phyloP scores from a whole-genome alignment of 2,888 invertebrate genomes.

The Phengaris arion region DNA sequence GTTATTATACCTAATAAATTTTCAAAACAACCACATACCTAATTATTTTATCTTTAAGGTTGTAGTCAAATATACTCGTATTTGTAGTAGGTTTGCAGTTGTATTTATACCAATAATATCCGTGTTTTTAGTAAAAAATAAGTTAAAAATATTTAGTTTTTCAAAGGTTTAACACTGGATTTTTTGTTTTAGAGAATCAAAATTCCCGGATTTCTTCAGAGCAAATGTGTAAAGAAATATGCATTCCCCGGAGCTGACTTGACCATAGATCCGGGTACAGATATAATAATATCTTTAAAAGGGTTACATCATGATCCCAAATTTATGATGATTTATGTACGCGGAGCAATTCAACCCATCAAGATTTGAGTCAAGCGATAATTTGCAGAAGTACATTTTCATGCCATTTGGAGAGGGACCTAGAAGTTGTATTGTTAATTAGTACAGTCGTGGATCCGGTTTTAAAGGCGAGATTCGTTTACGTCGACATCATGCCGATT shows the following conservation, averaged over 20 bases:
- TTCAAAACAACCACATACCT: background rate
- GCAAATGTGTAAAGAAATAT: slow-evolving; percentile 61
- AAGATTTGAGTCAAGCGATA: slow-evolving; percentile 54
- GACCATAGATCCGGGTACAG: slow-evolving; percentile 59
- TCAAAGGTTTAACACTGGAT: too few relatives aligned
- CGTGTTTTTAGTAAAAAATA: too few relatives aligned
- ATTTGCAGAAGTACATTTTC: slow-evolving; percentile 55
- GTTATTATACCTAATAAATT: background rate
- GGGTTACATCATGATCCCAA: slow-evolving; percentile 64
- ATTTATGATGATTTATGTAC: slow-evolving; percentile 57
- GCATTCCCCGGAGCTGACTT: slow-evolving; percentile 62
- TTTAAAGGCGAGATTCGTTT: too few relatives aligned
- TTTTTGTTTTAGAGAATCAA: slow-evolving; percentile 45
- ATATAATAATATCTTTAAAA: slow-evolving; percentile 61
- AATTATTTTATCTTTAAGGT: background rate
- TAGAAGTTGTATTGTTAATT: slow-evolving; percentile 66
- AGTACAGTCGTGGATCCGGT: background rate
- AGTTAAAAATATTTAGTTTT: too few relatives aligned
- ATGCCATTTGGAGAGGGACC: slow-evolving; percentile 71
- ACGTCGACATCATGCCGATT: too few relatives aligned
- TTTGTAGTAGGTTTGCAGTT: too few relatives aligned
- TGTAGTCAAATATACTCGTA: too few relatives aligned
- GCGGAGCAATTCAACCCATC: slow-evolving; percentile 63
- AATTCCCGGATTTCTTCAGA: slow-evolving; percentile 59
- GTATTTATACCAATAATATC: too few relatives aligned